Evolutionary conservation across 2,888 invertebrate genomes (phyloP), one percentile per base, ranked within the genome.

Genomic region (Meganola albula): DNA sequence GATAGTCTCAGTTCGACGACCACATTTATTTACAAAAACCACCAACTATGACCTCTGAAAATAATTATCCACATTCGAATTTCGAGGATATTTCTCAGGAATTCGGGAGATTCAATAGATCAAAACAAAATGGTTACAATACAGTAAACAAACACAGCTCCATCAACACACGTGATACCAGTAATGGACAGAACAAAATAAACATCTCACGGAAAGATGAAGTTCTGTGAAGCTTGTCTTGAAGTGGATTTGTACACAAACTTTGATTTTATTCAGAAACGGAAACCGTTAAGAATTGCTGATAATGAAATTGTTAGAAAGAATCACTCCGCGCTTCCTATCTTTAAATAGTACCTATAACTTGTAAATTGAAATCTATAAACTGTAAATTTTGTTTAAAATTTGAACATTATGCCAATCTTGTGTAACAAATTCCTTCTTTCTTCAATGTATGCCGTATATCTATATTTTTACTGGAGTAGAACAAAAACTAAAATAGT

Each of bases 141-240:
- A 66, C 61, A 50, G 57, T 74, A 74, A 74, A 78, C 77, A 74
- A 55, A 63, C 68, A 75, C 77, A 79, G 63, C 60, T 79, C 82
- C 65, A 56, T 83, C 80, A 71, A 64, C 76, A 57, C 71, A 68
- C 68, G 67, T 69, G 74, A 73, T 65, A 60, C 59, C 58, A 58
- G 65, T 61, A 69, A 68, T 73, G 65, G 82, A 77, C 80, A 72
- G 66, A 57, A 61, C 56, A 76, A 82, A 83, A 82, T 80, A 84
- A 83, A 84, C 83, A 77, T 53, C 47, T 44, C 33, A 59, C 53
- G 55, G 59, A 53, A 58, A 58, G 61, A 59, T 66, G 58, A 64
- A 55, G 62, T 78, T 76, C 72, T 70, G 61, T 74, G 76, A 76
- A 72, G 55, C 63, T 45, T 44, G 52, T 67, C 60, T 63, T 58